Percentiles rank a stretch among this genome's conserved stretches.
phyloP scores from a whole-genome alignment of 2,888 invertebrate species.

The Rhyacophila evoluta region DNA sequence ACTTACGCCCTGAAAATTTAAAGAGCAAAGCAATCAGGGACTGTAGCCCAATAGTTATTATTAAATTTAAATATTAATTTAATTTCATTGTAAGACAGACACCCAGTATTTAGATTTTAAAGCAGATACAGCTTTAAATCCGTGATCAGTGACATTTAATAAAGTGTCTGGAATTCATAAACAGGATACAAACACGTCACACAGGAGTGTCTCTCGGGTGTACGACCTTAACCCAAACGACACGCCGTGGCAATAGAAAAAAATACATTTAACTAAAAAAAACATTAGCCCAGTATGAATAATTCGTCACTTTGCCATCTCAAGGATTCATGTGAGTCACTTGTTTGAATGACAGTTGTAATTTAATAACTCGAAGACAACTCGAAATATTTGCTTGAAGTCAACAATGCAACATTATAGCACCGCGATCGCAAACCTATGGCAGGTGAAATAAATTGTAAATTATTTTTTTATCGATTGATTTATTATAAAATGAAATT shows the following conservation, averaged over 20 bases:
- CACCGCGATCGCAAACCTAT: no score
- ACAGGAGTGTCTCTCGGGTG: constrained; percentile 9
- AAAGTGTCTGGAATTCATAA: constrained; percentile 39
- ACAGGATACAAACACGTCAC: constrained; percentile 29
- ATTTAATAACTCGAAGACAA: background rate
- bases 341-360: background rate
- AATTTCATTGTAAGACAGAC: no score
- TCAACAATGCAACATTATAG: no score
- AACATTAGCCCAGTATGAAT: background rate
- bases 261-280: background rate
- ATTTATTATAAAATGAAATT: no score
- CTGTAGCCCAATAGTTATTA: no score
- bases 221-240: constrained; percentile 8
- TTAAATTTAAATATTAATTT: no score
- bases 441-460: no score
- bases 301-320: background rate
- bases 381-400: background rate
- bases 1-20: no score
- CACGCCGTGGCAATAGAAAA: background rate
- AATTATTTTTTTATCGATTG: no score
- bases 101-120: constrained; percentile 19
- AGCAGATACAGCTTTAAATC: background rate
- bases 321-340: background rate
- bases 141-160: background rate
- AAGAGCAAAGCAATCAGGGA: no score